Conservation (phyloP, 2,797 vertebrate species). For the Ctenopoma multispine region DNA sequence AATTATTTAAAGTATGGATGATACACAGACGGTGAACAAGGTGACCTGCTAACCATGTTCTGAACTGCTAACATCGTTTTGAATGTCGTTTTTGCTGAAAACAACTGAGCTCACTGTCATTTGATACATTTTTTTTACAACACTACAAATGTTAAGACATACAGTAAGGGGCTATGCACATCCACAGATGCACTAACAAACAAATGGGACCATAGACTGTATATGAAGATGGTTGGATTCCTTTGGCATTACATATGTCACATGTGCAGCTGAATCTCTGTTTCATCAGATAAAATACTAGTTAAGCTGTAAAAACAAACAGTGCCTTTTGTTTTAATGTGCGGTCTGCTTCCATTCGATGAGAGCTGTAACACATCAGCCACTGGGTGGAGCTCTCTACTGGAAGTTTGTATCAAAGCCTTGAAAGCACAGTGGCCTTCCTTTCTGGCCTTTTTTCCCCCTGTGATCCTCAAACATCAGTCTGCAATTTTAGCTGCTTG, state of each 20-base stretch:
- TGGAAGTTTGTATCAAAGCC: constrained; percentile 18
- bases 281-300: not conserved
- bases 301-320: not conserved
- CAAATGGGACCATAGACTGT: no score
- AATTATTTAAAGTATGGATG: no score
- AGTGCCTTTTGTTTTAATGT: not conserved
- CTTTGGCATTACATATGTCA: not conserved
- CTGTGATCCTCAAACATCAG: constrained; percentile 15
- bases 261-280: not conserved
- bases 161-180: not conserved
- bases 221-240: no score
- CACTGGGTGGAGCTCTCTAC: constrained; percentile 67
- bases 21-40: no score
- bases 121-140: no score
- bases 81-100: no score
- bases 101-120: not conserved
- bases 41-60: no score
- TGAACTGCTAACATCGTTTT: no score
- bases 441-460: not conserved
- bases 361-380: constrained; percentile 3
- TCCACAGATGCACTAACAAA: not conserved
- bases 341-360: not conserved
- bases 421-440: constrained; percentile 4
- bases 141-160: not conserved
- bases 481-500: constrained; percentile 16